These are phyloP conservation scores for Calcarius ornatus DNA, from an alignment of 2,113 vertebrate genomes.

Conservation along the genomic window DNA sequence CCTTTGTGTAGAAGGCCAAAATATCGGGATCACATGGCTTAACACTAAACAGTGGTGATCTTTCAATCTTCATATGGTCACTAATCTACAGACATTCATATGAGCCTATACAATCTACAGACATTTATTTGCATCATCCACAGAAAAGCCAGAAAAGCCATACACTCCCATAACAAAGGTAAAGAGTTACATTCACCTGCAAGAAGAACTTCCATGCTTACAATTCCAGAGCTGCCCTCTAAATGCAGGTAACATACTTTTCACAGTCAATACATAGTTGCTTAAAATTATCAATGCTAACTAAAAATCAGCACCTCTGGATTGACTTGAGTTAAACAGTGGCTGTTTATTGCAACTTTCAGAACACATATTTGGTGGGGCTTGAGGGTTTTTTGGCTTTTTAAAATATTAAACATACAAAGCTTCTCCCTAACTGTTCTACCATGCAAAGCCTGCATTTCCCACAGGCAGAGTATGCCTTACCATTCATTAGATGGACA, in stretches of 20 bases:
- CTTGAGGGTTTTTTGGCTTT: not conserved
- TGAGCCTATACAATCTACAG: not conserved
- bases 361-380: not conserved
- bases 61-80: not conserved
- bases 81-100: not conserved
- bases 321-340: not conserved
- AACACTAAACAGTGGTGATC: not conserved
- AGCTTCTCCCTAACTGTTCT: not conserved
- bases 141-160: not conserved
- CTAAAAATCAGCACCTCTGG: not conserved
- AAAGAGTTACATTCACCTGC: not conserved
- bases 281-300: not conserved
- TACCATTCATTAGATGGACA: conserved; percentile 39
- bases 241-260: not conserved
- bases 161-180: not conserved
- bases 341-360: not conserved
- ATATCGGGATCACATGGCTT: not conserved
- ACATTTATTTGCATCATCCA: not conserved
- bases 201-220: not conserved
- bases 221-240: not conserved
- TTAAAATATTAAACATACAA: not conserved
- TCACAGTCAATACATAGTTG: not conserved
- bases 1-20: not conserved
- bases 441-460: not conserved
- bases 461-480: not conserved